Percentiles rank a stretch among this genome's conserved stretches.
Evolutionary conservation across 2,888 invertebrate genomes (phyloP).

Genomic region (Toxonevra muliebris): DNA sequence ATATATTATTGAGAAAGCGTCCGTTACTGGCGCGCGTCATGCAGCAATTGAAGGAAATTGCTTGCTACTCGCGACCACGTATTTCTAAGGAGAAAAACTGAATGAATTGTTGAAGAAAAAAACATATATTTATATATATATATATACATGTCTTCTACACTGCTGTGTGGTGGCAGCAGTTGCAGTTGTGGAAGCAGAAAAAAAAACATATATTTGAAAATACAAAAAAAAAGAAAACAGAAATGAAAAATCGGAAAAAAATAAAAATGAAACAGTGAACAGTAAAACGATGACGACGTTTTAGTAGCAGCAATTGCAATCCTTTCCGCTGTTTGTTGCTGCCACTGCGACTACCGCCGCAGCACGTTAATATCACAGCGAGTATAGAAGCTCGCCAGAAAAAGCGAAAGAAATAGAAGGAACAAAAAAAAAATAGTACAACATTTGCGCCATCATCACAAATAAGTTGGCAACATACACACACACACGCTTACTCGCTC

Average conservation of each 20-base stretch:
- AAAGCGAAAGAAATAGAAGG: background rate
- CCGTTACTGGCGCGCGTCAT: constrained; percentile 33
- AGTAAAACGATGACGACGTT: no score
- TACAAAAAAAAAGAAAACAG: constrained; percentile 14
- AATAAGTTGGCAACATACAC: constrained; percentile 29
- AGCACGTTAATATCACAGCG: constrained; percentile 40
- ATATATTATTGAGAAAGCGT: constrained; percentile 21
- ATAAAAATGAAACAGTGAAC: constrained; percentile 26
- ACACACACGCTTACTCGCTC: no score
- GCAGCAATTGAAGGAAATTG: constrained; percentile 36
- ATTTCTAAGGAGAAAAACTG: constrained; percentile 27
- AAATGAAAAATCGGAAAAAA: no score
- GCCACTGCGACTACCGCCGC: constrained; percentile 38
- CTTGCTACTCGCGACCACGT: constrained; percentile 27
- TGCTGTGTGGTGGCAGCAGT: constrained; percentile 1
- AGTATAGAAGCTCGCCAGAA: background rate
- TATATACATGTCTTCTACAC: background rate
- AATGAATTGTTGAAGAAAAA: constrained; percentile 27
- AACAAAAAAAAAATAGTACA: constrained; percentile 44
- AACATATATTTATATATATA: background rate
- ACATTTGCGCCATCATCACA: constrained; percentile 37
- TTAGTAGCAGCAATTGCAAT: background rate
- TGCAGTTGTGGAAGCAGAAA: background rate
- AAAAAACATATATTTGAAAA: constrained; percentile 22
- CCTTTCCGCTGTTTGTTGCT: constrained; percentile 12